These are phyloP conservation scores for Sturnus vulgaris DNA, from an alignment of 2,113 vertebrate genomes.

Conservation along the genomic window DNA sequence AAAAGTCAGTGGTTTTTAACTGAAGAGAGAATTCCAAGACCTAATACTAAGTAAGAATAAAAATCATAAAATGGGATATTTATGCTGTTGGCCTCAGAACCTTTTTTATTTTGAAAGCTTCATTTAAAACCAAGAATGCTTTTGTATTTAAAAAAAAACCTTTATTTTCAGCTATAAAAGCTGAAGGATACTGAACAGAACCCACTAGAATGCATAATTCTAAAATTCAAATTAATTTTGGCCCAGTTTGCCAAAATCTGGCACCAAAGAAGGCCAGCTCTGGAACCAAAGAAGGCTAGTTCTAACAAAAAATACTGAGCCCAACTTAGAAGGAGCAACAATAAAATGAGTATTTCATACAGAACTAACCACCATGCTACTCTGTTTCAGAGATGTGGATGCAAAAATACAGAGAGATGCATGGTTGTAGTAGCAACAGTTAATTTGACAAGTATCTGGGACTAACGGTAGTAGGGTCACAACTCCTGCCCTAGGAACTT, in stretches of 20 bases:
- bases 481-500: background rate
- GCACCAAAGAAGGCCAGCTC: background rate
- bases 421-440: accelerated
- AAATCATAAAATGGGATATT: background rate
- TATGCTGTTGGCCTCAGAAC: background rate
- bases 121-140: background rate
- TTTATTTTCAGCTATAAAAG: background rate
- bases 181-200: background rate
- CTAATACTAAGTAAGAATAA: background rate
- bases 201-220: background rate
- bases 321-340: background rate
- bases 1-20: background rate
- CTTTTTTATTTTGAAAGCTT: background rate
- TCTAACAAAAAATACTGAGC: background rate
- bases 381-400: background rate
- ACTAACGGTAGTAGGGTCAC: background rate
- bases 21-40: background rate
- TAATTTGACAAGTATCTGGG: background rate
- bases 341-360: background rate
- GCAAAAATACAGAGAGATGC: background rate
- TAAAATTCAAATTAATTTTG: background rate
- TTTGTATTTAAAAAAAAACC: background rate
- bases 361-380: background rate
- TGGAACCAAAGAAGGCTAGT: background rate
- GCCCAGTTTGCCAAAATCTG: background rate